phyloP scores from a whole-genome alignment of 2,888 invertebrate species.

The Sphaerophoria taeniata region DNA sequence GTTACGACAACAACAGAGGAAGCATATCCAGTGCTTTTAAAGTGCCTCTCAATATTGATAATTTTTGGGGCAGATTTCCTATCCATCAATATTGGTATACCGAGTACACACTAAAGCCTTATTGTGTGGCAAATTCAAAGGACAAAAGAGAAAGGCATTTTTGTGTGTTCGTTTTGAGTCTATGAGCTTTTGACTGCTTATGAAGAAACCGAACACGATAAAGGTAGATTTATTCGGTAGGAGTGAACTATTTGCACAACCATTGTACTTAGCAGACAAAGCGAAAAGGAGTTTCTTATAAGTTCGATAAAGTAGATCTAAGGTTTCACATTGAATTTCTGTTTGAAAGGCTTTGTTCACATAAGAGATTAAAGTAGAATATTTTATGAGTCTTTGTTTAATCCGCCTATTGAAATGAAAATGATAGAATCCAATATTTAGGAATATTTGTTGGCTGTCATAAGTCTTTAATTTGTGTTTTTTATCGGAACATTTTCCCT shows the following conservation, averaged over 20 bases:
- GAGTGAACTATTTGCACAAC: constrained; percentile 3
- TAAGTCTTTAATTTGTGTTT: no score
- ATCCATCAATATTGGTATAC: constrained; percentile 17
- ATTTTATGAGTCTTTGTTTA: background rate
- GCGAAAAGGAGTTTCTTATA: background rate
- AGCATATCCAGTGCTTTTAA: constrained; percentile 16
- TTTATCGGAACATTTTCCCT: no score
- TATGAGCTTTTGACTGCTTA: background rate
- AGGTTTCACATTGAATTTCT: constrained; percentile 11
- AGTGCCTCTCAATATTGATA: constrained; percentile 41
- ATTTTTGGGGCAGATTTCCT: constrained; percentile 3
- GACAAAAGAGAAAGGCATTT: constrained; percentile 7
- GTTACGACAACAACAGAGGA: background rate
- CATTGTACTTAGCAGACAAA: background rate
- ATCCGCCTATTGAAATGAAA: background rate
- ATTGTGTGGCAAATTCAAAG: constrained; percentile 14
- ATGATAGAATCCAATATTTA: no score
- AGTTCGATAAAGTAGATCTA: background rate
- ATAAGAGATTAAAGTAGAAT: background rate
- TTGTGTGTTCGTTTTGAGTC: background rate
- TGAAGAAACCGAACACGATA: background rate
- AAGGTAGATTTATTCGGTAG: constrained; percentile 17
- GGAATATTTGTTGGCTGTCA: no score
- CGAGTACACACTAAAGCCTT: background rate
- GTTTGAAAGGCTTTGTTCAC: background rate